Evolutionary conservation across 1,140 invertebrate species (phyloP), one percentile per base, ranked within the genome.

Genomic region (Battus philenor): DNA sequence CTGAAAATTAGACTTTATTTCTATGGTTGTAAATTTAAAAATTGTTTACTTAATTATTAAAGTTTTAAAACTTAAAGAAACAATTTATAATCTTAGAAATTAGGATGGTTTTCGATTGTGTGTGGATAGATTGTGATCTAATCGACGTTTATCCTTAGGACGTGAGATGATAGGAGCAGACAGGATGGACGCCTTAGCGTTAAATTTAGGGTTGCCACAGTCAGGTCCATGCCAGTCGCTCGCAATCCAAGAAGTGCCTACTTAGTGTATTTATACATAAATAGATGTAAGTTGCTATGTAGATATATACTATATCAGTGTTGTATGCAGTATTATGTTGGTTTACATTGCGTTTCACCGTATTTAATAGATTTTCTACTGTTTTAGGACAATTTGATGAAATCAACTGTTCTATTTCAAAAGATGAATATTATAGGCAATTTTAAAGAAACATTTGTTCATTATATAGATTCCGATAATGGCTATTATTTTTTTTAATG

Each of bases 221-320:
- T 48, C 41, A 48, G 24, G 47, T 48, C 32, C 33, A 31, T 48
- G 41, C 34, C 33, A 15, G 45, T 6, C 53, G 53, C 31, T 29
- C 48, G 6, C 31, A 63, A 71, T 69, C 78, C 75, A 75, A 59
- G 54, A 82, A 82, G 78, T 82, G 78, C 78, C 78, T 82, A 79
- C 13, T 51, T 79, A 80, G 69, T 68, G 60, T 71, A 63, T 68
- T 59, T 59, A 60, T 62, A 61, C 48, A 54, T 66, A 60, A 33
- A 53, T 45, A 43, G 61, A 11, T 45, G 36, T 59, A 58, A 65
- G 50, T 17, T 45, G 39, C 30, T 54, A 51, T 50, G 49, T 60
- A 66, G 41, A 38, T 62, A 50, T 53, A 43, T 43, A 45, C 10
- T 32, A 33, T 34, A 46, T 26, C 39, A 38, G 47, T 44, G 41